These are phyloP conservation scores for Gadopsis bispinosus DNA, from an alignment of 2,797 vertebrate genomes.

Conservation along the genomic window DNA sequence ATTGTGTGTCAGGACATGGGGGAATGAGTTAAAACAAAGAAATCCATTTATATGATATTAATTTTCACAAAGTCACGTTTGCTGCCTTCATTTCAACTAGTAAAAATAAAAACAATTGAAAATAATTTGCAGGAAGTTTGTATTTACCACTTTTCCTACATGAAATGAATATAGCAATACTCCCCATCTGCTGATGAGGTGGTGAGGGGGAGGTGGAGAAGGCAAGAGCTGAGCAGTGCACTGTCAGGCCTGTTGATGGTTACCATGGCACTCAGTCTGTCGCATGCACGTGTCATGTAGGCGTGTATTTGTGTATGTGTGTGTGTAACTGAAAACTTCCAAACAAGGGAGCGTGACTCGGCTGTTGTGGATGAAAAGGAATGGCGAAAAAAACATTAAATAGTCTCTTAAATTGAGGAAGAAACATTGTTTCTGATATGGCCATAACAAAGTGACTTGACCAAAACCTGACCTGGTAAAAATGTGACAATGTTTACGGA, in stretches of 20 bases:
- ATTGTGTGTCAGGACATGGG: not conserved
- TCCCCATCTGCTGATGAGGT: slow-evolving; percentile 52
- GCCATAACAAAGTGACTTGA: not conserved
- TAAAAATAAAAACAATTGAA: not conserved
- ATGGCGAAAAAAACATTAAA: not conserved
- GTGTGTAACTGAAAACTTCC: not conserved
- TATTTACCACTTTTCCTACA: slow-evolving; percentile 5
- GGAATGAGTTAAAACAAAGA: too few species aligned
- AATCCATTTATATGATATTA: not conserved
- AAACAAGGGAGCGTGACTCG: not conserved
- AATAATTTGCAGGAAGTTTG: not conserved
- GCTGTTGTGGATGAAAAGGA: not conserved
- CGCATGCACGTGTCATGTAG: slow-evolving; percentile 62
- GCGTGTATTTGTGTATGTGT: slow-evolving; percentile 7
- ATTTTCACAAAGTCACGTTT: not conserved
- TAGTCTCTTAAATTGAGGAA: not conserved
- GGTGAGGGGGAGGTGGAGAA: slow-evolving; percentile 65
- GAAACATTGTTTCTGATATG: not conserved
- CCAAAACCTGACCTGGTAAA: not conserved
- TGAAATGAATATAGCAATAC: not conserved
- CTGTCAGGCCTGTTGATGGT: slow-evolving; percentile 73
- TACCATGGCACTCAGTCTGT: slow-evolving; percentile 79
- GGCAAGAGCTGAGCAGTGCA: slow-evolving; percentile 72
- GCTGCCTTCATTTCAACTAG: not conserved
- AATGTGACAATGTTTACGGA: not conserved